Evolutionary conservation across 2,888 invertebrate species (phyloP).

Genomic region (Stenchaetothrips biformis): DNA sequence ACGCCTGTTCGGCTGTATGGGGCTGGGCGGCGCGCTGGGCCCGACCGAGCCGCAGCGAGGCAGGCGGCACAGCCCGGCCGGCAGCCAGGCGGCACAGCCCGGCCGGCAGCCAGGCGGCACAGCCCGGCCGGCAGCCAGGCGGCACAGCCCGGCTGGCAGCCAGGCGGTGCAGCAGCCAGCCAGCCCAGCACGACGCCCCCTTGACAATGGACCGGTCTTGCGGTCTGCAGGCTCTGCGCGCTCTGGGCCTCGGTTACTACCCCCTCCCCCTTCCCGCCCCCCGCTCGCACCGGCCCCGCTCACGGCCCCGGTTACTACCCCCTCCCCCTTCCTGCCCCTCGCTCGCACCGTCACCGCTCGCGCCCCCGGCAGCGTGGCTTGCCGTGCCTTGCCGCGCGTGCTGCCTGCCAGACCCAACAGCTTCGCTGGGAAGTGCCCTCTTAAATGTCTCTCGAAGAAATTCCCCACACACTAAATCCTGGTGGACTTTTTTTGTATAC

Average conservation of each 20-base stretch:
- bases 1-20: not conserved
- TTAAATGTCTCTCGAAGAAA: too few species aligned
- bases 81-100: not conserved
- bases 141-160: not conserved
- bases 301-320: not conserved
- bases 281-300: not conserved
- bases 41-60: not conserved
- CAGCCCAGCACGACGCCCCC: not conserved
- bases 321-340: not conserved
- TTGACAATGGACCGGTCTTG: not conserved
- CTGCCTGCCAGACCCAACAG: too few species aligned
- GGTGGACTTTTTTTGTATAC: too few species aligned
- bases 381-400: not conserved
- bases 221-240: too few species aligned
- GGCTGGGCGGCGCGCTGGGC: not conserved
- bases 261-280: not conserved
- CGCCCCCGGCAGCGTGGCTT: too few species aligned
- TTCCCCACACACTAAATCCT: too few species aligned
- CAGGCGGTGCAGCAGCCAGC: not conserved
- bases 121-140: not conserved
- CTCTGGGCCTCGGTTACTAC: not conserved
- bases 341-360: not conserved
- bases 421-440: too few species aligned
- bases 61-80: not conserved
- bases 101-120: not conserved